Evolutionary conservation across 2,888 invertebrate species (phyloP).

Genomic region (Eledone cirrhosa): DNA sequence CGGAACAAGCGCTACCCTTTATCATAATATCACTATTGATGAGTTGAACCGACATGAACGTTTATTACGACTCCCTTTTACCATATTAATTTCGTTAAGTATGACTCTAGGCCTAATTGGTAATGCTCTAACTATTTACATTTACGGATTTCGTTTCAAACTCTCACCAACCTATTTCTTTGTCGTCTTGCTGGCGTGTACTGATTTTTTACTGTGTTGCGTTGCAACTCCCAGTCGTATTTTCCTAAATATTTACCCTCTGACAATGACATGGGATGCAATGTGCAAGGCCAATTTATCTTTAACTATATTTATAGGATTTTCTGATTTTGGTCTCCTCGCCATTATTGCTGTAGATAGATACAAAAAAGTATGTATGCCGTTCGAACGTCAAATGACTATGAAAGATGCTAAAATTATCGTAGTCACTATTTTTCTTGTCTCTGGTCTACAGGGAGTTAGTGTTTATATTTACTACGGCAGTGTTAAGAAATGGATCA

Average conservation of each 20-base stretch:
- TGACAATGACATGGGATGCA: not conserved
- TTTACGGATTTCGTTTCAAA: conserved; percentile 5
- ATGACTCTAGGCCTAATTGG: not conserved
- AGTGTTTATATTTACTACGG: conserved; percentile 5
- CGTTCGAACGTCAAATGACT: not conserved
- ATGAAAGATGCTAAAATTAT: conserved; percentile 7
- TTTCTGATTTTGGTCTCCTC: not conserved
- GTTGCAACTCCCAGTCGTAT: not conserved
- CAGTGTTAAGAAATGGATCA: not conserved
- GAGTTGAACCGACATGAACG: not conserved
- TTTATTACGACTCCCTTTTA: not conserved
- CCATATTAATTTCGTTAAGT: not conserved
- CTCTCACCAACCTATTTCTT: conserved; percentile 3
- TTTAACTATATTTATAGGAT: not conserved
- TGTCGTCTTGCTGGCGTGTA: conserved; percentile 11
- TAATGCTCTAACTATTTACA: not conserved
- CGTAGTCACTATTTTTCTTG: not conserved
- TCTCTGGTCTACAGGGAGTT: not conserved
- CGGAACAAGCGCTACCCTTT: not conserved
- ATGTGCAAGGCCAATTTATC: not conserved
- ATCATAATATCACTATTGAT: not conserved
- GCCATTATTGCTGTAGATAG: not conserved
- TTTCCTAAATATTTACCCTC: not conserved
- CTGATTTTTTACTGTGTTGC: not conserved
- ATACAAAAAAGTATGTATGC: not conserved